A percentile compares a stretch with the other conserved stretches of the same genome.
Conservation (phyloP, 2,888 invertebrate species). For the Trachelus tabidus region DNA sequence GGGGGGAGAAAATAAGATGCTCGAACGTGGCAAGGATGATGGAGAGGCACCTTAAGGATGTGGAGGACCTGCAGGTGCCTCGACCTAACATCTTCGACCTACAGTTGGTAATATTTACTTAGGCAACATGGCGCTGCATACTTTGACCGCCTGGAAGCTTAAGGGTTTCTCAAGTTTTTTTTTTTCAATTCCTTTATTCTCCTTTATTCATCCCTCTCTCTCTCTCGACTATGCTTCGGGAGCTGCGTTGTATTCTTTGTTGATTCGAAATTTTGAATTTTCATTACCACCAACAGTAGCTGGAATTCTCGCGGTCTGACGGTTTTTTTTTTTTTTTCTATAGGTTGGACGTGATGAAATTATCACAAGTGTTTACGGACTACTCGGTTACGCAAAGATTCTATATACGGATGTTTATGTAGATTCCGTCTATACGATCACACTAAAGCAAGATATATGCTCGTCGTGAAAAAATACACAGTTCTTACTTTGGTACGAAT, state of each 20-base stretch:
- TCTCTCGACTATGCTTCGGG: not conserved
- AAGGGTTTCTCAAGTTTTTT: not conserved
- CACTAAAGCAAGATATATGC: too few relatives aligned
- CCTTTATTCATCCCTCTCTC: not conserved
- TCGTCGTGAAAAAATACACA: too few relatives aligned
- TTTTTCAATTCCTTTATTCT: not conserved
- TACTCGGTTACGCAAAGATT: too few relatives aligned
- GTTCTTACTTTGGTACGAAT: too few relatives aligned
- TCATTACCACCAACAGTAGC: not conserved
- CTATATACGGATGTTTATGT: too few relatives aligned
- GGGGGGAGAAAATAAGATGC: slow-evolving; percentile 3
- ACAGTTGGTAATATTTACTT: slow-evolving; percentile 19
- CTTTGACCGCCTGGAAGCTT: not conserved
- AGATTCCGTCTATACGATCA: too few relatives aligned
- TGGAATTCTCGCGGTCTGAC: not conserved
- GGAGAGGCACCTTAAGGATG: not conserved
- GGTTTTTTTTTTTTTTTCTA: not conserved
- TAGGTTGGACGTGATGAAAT: not conserved
- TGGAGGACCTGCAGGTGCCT: slow-evolving; percentile 8
- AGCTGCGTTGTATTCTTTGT: slow-evolving; percentile 20
- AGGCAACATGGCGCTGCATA: slow-evolving; percentile 16
- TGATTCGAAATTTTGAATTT: slow-evolving; percentile 25
- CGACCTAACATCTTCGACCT: slow-evolving; percentile 11
- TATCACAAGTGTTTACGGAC: not conserved
- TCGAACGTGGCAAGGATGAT: not conserved